Base-by-base conservation (phyloP, 2,113 vertebrate genomes). In the Apodemus speciosus region DNA sequence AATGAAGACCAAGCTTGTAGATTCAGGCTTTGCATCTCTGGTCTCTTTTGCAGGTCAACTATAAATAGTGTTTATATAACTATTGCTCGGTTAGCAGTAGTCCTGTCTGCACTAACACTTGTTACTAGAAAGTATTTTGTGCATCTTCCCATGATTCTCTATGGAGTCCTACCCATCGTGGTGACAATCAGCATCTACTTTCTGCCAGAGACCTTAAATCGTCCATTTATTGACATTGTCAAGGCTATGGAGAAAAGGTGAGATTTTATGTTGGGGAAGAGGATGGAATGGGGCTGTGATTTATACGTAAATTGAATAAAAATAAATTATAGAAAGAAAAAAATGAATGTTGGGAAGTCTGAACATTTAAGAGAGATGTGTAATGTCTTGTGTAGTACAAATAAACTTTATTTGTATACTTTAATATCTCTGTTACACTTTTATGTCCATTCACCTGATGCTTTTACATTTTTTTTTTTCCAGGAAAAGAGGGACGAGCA, bases 61-160 rank as follows among this genome's bases (percentile, higher is more conserved):
- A 0, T 90, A 27, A 0, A 0, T 10, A 15, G 51, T 13, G 4
- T 64, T 80, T 35, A 6, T 35, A 0, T 0, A 6, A 0, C 21
- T 62, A 9, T 14, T n/a, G 0, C 0, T 9, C 51, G 72, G 30
- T 2, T 10, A 64, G 64, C 35, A 80, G 0, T 3, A 20, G 8
- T 8, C 4, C 0, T 71, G 11, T 40, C 81, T 64, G 81, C 53
- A 35, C 11, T 86, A 10, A 35, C 9, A 20, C 53, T 90, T 77
- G 6, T 35, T 62, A 62, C 64, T 21, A 53, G 64, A 21, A 71
- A 14, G 2, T 86, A 90, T 58, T 90, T 76, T 62, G 51, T 53
- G 2, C 73, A 72, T 6, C 40, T 94, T 43, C 81, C 81, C 0
- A 9, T 35, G 35, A 80, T 90, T 64, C 40, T 94, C 43, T 90